A percentile compares a stretch with the other conserved stretches of the same genome.
phyloP scores from a whole-genome alignment of 2,888 invertebrate species.

The Homarus gammarus region DNA sequence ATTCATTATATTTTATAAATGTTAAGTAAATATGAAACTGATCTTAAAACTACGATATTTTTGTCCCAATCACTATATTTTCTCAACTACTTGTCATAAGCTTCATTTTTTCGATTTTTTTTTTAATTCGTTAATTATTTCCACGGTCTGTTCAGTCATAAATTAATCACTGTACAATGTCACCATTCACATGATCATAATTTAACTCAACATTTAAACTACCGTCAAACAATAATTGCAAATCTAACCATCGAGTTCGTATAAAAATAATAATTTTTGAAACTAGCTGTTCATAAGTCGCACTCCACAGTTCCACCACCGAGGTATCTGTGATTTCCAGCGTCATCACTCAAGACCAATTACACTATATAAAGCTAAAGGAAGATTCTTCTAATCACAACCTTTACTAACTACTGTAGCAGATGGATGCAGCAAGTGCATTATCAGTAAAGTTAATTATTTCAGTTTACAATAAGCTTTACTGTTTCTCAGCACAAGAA shows the following conservation, averaged over 20 bases:
- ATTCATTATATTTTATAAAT: not conserved
- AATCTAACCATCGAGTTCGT: not conserved
- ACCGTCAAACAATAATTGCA: not conserved
- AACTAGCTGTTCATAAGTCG: not conserved
- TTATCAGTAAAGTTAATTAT: not conserved
- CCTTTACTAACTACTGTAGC: constrained; percentile 2
- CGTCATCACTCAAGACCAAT: not conserved
- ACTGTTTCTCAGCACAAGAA: not conserved
- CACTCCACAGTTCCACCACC: not conserved
- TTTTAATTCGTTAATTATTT: not conserved
- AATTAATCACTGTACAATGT: not conserved
- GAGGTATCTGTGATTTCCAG: not conserved
- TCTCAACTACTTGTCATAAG: not conserved
- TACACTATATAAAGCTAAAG: not conserved
- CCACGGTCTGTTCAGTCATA: not conserved
- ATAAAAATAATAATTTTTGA: not conserved
- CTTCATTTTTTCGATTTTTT: too few relatives aligned
- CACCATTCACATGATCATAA: not conserved
- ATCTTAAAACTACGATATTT: not conserved
- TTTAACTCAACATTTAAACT: not conserved
- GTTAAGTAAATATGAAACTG: not conserved
- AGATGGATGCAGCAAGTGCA: not conserved
- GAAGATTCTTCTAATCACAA: not conserved
- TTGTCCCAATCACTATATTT: not conserved
- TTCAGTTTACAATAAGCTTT: not conserved